Conservation (phyloP, 2,113 vertebrate genomes). For the Fulmarus glacialis region DNA sequence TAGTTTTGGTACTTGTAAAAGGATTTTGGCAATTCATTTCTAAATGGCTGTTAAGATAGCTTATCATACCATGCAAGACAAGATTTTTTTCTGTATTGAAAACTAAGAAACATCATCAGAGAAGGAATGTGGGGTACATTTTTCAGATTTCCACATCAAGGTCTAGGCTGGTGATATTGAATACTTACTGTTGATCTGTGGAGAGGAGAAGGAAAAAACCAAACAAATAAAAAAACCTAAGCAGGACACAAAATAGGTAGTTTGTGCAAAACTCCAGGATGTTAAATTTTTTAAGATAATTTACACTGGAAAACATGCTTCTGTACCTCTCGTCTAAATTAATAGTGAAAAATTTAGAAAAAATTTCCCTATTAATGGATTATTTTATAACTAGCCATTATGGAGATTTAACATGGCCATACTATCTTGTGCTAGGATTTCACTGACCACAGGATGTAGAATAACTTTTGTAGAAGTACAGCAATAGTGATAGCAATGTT, state of each 20-base stretch:
- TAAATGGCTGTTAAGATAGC: neutral
- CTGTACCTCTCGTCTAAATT: neutral
- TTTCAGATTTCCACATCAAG: neutral
- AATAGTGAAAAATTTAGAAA: neutral
- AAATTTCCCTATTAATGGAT: neutral
- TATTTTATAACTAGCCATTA: neutral
- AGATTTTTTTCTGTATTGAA: neutral
- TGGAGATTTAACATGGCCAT: neutral
- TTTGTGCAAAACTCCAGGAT: neutral
- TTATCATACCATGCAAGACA: neutral
- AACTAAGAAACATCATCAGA: neutral
- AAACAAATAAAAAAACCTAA: neutral
- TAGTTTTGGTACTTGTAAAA: neutral
- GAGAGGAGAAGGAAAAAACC: neutral
- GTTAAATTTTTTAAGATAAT: neutral
- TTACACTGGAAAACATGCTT: neutral
- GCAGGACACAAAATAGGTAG: neutral
- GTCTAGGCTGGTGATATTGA: neutral
- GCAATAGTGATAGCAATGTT: neutral
- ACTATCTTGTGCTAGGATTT: neutral
- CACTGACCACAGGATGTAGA: neutral
- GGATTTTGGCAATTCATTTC: neutral
- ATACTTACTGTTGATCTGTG: neutral
- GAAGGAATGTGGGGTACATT: neutral
- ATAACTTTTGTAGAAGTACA: neutral